Base-by-base conservation (phyloP, 2,797 vertebrate genomes). In the Epinephelus awoara region DNA sequence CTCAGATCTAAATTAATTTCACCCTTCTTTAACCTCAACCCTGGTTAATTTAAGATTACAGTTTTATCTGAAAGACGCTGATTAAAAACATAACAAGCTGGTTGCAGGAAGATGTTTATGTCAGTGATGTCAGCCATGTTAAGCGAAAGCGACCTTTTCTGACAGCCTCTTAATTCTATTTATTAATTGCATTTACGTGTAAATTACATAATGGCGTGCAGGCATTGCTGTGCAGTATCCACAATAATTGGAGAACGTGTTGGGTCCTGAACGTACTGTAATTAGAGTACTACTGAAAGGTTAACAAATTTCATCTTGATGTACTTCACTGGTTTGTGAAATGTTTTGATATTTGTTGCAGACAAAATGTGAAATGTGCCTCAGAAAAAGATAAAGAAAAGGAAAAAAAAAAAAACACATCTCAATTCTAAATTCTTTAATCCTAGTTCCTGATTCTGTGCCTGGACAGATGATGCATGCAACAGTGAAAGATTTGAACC, bases 371-470 rank as follows among this genome's bases (percentile, higher is more conserved):
- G 55, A 72, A 69, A 69, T 75, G 57, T 81, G 71, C 23, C 0
- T 64, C 19, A 82, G 6, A 19, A 29, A 58, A 63, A 44, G 5
- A 17, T 19, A n/a, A 56, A 68, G 3, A 63, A 25, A 42, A 34
- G 34, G 34, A 34, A 34, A 42, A 42, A 34, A 34, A 42, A 42
- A 8, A 63, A 56, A 78, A 74, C 68, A 71, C 87, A 82, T 93
- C 85, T 91, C 69, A 86, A 85, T 91, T 93, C 79, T 88, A 77
- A 91, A 89, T 91, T 93, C 90, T 92, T 94, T 90, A 92, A 94
- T 96, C 91, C 86, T 88, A 98, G 96, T 96, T 93, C 97, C 97
- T 72, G 96, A 97, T 92, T 95, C 96, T 79, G 92, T 98, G 81
- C 95, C 85, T 83, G 97, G 97, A 73, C 96, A 96, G 93, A 97